Conservation (phyloP, 2,113 vertebrate genomes). For the Cochlearius cochlearius region DNA sequence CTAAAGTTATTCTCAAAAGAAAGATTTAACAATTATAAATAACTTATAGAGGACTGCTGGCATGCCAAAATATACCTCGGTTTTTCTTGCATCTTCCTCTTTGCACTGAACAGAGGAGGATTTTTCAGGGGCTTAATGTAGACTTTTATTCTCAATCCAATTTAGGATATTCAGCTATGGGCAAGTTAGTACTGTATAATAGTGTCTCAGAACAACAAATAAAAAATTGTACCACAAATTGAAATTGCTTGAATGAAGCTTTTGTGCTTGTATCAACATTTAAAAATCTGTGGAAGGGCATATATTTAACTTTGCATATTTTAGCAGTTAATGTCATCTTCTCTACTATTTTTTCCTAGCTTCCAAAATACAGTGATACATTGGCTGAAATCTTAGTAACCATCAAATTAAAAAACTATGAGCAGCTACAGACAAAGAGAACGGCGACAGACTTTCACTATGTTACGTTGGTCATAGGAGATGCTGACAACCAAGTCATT, state of each 20-base stretch:
- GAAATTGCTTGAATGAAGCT: neutral
- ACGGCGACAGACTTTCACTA: conserved; percentile 87
- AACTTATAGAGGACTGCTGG: neutral
- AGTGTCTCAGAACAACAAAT: neutral
- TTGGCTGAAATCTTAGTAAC: conserved; percentile 87
- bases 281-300: neutral
- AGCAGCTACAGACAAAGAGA: conserved; percentile 84
- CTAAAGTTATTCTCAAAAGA: neutral
- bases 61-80: neutral
- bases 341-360: conserved; percentile 67
- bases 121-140: neutral
- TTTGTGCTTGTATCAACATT: neutral
- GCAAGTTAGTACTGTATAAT: neutral
- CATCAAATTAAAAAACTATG: conserved; percentile 85
- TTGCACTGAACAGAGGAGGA: neutral
- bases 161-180: neutral
- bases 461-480: conserved; percentile 85
- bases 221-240: neutral
- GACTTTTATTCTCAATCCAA: neutral
- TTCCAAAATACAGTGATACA: conserved; percentile 81
- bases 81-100: neutral
- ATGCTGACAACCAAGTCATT: conserved; percentile 87
- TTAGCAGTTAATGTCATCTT: conserved; percentile 19
- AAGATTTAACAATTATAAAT: neutral
- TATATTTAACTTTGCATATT: neutral